Evolutionary conservation across 2,888 invertebrate genomes (phyloP), one percentile per base, ranked within the genome.

Genomic region (Cosmopolites sordidus): DNA sequence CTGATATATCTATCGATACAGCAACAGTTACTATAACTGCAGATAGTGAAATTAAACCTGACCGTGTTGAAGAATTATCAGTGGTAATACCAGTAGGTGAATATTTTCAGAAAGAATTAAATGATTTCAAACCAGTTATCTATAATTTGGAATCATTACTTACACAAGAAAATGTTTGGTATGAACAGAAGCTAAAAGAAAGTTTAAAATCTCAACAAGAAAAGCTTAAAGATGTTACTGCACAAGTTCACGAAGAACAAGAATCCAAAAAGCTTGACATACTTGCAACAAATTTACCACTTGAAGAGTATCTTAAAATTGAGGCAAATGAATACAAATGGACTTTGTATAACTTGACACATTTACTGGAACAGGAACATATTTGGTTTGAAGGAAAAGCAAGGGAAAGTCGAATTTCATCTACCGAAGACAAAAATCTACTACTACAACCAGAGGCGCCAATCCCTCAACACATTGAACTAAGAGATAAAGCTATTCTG

Each of bases 361-460:
- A 55, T 33, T 40, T 55, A 16, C 37, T 55, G 6, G 43, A 48
- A 16, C 43, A 55, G 29, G 55, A 55, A 51, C 27, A 14, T 22
- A 2, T 41, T 8, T 55, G 55, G 55, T 29, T 42, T 27, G 51
- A 48, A 38, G 38, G 47, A 47, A 51, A 41, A 33, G 17, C 33
- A 16, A 51, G 39, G 16, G 16, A 40, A 16, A 16, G 16, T 40
- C 8, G 15, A 16, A 16, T 15, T 40, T 9, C 16, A 16, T 14
- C 37, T 37, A 14, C 11, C 37, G 37, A 37, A 8, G 11, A 4
- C 37, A 11, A 37, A n/a, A 4, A 14, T 29, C 2, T 5, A 14
- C 16, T 22, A 8, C 11, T 11, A 27, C 9, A 11, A 16, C 14
- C 39, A n/a, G 9, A 46, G 4, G 1, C 8, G 17, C 15, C 22